Conservation (phyloP, 2,797 vertebrate genomes). For the Tragopan temminckii region DNA sequence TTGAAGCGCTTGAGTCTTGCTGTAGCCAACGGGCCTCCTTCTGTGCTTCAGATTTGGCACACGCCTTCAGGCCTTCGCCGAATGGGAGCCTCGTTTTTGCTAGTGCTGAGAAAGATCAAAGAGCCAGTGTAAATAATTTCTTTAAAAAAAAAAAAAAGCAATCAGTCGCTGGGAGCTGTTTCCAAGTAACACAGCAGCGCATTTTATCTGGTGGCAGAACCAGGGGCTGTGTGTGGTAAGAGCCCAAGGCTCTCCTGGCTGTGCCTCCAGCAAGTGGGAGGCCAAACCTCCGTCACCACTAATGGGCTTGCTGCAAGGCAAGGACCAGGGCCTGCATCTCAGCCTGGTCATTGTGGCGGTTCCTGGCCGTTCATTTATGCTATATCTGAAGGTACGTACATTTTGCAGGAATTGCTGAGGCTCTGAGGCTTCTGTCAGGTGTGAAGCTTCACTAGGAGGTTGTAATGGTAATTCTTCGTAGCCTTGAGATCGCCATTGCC, state of each 20-base stretch:
- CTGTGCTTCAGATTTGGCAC: not conserved
- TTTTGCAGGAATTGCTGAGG: not conserved
- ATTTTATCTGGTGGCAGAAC: not conserved
- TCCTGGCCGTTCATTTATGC: not conserved
- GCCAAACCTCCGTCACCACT: fast-evolving
- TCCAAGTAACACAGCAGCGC: fast-evolving
- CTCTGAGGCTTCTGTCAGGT: not conserved
- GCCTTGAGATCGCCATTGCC: not conserved
- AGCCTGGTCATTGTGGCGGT: not conserved
- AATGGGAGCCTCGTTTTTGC: not conserved
- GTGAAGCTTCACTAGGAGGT: not conserved
- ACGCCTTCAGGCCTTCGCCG: not conserved
- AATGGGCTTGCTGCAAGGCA: fast-evolving
- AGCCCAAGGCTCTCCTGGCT: not conserved
- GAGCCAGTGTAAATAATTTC: not conserved
- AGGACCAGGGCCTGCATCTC: not conserved
- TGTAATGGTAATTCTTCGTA: not conserved
- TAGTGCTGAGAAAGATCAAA: slow-evolving; percentile 11
- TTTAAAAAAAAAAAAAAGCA: not conserved
- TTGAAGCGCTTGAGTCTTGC: not conserved
- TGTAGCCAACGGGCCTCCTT: not conserved
- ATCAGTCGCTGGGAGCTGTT: not conserved
- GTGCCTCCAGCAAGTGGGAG: not conserved
- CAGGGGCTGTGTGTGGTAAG: not conserved
- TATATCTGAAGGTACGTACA: not conserved